Conservation (phyloP, 2,888 invertebrate genomes). For the Troilus luridus region DNA sequence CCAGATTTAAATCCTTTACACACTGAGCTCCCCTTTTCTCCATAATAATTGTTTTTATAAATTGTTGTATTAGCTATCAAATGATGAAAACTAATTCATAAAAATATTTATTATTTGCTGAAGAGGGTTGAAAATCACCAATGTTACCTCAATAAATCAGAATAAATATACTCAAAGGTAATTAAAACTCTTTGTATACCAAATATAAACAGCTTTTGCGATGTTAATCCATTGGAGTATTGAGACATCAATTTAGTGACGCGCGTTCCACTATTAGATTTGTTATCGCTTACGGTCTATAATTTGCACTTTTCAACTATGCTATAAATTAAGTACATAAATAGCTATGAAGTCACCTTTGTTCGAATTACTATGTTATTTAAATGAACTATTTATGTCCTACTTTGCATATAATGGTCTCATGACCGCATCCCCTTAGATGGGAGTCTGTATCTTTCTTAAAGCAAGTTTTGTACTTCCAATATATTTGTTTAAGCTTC, state of each 20-base stretch:
- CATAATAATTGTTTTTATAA: too few relatives aligned
- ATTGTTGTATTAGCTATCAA: too few relatives aligned
- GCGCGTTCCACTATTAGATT: neutral
- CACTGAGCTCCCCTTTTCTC: too few relatives aligned
- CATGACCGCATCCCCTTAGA: neutral
- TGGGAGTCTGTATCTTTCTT: neutral
- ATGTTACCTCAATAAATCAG: too few relatives aligned
- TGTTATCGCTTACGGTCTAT: neutral
- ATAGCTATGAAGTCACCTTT: neutral
- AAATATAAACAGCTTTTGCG: too few relatives aligned
- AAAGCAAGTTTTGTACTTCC: neutral
- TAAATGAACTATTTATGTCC: constrained; percentile 22
- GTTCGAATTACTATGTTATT: constrained; percentile 28
- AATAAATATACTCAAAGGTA: too few relatives aligned
- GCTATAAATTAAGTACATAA: neutral
- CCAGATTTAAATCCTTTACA: too few relatives aligned
- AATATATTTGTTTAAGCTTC: too few relatives aligned
- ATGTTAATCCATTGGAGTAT: neutral
- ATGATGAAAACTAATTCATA: too few relatives aligned
- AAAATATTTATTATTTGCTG: too few relatives aligned
- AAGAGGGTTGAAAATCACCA: too few relatives aligned
- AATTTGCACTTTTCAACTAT: neutral
- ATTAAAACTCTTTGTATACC: too few relatives aligned
- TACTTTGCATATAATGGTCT: constrained; percentile 6
- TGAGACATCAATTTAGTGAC: neutral